Evolutionary conservation across 2,888 invertebrate species (phyloP).

Genomic region (Acrobeloides nanus): DNA sequence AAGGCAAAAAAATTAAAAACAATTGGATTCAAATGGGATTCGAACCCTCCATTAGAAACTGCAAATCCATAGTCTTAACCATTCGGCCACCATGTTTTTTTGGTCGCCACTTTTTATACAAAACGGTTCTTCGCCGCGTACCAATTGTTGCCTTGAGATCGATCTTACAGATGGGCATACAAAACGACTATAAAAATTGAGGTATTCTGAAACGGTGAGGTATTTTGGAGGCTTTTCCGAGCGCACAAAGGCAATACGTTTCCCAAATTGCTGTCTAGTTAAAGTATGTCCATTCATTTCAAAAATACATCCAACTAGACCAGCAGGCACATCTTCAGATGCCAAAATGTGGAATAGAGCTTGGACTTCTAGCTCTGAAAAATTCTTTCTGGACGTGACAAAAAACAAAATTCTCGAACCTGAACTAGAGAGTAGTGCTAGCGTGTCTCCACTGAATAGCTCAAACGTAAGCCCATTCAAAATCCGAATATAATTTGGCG

Average conservation of each 20-base stretch:
- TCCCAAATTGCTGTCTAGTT: constrained; percentile 63
- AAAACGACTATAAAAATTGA: constrained; percentile 66
- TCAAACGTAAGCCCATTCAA: constrained; percentile 76
- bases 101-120: no score
- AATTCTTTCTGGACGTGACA: not conserved
- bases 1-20: no score
- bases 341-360: constrained; percentile 76
- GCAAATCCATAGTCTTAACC: no score
- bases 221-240: constrained; percentile 73
- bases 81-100: no score
- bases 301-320: constrained; percentile 68
- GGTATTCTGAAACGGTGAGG: constrained; percentile 80
- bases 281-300: constrained; percentile 79
- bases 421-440: constrained; percentile 77
- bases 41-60: no score
- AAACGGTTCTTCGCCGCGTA: no score
- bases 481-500: constrained; percentile 57
- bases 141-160: constrained; percentile 21
- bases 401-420: constrained; percentile 48
- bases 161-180: constrained; percentile 29
- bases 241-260: constrained; percentile 70
- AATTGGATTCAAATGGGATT: no score
- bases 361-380: constrained; percentile 70
- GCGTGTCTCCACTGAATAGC: constrained; percentile 78
- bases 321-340: constrained; percentile 63